Evolutionary conservation across 23 tunicate species (phyloP), one percentile per base, ranked within the genome.

Genomic region (Ascidia mentula): DNA sequence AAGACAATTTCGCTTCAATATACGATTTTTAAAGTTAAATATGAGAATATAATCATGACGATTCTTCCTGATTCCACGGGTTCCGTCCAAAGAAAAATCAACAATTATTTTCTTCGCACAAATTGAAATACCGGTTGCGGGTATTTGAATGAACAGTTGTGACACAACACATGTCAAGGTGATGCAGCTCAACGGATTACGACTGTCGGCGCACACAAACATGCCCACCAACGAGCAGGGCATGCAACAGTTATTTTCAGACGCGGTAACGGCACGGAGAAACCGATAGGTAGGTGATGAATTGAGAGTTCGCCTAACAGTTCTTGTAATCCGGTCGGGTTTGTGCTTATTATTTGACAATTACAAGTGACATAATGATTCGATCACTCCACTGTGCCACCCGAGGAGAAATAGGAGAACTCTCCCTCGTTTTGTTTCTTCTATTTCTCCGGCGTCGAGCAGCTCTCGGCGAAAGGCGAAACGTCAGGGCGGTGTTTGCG

Each of bases 181-280:
- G 65, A 53, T 53, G 24, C 24, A 53, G 24, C 24, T 53, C 65
- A 53, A 26, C 65, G 65, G 65, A 53, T 53, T 53, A 53, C 65
- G 13, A 53, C 24, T 53, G 65, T 53, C 65, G 28, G 28, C 12
- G 65, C 22, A 9, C 24, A 28, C 24, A 53, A 53, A 53, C 65
- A 53, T 28, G 65, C 65, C 65, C 65, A 53, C 65, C 65, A 20
- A 53, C 65, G 65, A 53, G 24, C 65, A 53, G 28, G 65, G 65
- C 65, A 20, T 53, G 65, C 65, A 53, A 53, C 65, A 5, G 4
- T 53, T 53, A 53, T 20, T 53, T 53, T 26, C 22, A 53, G 24
- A 28, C 2, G 4, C 2, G 53, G 15, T 5, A 3, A 9, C 65
- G 65, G 65, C 65, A 5, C 12, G 28, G 13, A n/a, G n/a, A 6